Base-by-base conservation (phyloP, 2,888 invertebrate species). In the Synergus umbraculus region DNA sequence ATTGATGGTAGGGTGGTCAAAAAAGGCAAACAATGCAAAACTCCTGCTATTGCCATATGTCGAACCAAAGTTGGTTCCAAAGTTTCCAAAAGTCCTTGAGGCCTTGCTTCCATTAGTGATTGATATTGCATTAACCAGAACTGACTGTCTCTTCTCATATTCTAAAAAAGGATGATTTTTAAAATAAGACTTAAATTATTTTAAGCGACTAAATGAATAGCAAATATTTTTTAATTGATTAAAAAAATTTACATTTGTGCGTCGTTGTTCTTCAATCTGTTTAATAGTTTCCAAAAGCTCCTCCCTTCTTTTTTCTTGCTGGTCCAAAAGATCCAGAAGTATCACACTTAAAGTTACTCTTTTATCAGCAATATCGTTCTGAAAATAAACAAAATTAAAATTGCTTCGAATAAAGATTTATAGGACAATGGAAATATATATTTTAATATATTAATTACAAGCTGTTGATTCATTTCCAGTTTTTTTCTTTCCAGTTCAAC, bases 61-160 rank as follows among this genome's bases (percentile, higher is more conserved):
- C 95, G 95, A 43, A 95, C 95, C 83, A 96, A 92, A 76, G 92
- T 88, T 22, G 96, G 96, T 89, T 96, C 95, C 66, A 96, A 92
- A 85, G 95, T 93, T 88, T 94, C 94, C 46, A 95, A 92, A 82
- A 96, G 92, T 76, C 94, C 94, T 87, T 93, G 94, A 41, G 97
- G 97, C 85, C 96, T 94, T 44, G 94, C 94, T 89, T 97, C 96
- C 89, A 97, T 93, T 65, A 98, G 92, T 85, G 95, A 94, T 91
- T 98, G 97, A 91, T 97, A 98, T 91, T 97, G 97, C 88, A 94
- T 93, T 83, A 96, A 92, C 96, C 96, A 96, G 90, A 96, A 96
- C 88, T 90, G 87, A 87, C 91, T 91, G 80, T 88, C 86, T 77
- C 89, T 88, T 87, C 90, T 86, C 82, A 86, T 76, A 77, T 83